These are phyloP conservation scores for Clupea harengus DNA, from an alignment of 2,113 vertebrate species.

Conservation along the genomic window DNA sequence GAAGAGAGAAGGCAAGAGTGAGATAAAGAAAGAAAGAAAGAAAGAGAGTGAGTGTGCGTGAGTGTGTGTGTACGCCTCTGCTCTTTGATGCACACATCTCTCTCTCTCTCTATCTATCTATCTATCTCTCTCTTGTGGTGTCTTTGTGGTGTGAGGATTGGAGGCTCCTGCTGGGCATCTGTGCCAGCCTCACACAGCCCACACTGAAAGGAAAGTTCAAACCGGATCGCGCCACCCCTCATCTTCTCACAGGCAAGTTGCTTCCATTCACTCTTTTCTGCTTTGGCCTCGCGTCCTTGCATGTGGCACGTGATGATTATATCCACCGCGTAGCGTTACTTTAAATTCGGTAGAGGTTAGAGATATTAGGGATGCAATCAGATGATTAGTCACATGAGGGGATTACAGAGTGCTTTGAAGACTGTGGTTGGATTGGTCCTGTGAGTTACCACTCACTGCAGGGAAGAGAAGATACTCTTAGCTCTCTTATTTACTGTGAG, in stretches of 20 bases:
- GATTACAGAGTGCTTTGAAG: background rate
- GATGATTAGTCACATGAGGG: background rate
- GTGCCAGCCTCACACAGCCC: conserved; percentile 53
- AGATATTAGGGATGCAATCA: background rate
- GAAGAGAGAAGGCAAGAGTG: conserved; percentile 5
- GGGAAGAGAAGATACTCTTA: background rate
- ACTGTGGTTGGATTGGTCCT: background rate
- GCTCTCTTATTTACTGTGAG: conserved; percentile 11
- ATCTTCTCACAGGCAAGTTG: conserved; percentile 3
- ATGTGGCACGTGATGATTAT: background rate
- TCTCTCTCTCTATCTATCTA: background rate
- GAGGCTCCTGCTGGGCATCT: conserved; percentile 60
- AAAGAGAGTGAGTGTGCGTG: conserved; percentile 37
- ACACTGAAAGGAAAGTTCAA: conserved; percentile 36
- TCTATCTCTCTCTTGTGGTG: background rate
- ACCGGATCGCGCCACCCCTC: background rate
- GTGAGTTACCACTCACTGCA: background rate
- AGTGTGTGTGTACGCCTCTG: background rate
- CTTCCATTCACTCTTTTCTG: background rate
- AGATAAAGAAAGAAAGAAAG: conserved; percentile 45
- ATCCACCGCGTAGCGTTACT: background rate
- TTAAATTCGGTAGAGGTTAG: background rate
- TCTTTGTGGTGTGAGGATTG: background rate
- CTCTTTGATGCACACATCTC: background rate
- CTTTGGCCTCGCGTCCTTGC: background rate